phyloP scores from a whole-genome alignment of 2,888 invertebrate genomes.

The Drosophila mettleri region DNA sequence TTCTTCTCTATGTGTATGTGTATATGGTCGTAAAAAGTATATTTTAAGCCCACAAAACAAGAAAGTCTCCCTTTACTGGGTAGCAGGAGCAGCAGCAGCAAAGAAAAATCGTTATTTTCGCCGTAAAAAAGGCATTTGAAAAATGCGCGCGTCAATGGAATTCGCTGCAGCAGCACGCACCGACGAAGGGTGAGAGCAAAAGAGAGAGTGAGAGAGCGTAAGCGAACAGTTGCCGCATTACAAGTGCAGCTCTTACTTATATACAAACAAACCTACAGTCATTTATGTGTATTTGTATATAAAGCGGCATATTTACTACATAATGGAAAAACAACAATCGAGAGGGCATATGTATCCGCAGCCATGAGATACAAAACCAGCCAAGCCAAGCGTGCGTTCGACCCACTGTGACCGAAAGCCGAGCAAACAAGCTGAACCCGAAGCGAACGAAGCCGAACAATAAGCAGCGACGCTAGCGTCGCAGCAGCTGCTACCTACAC shows the following conservation, averaged over 20 bases:
- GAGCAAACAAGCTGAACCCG: slow-evolving; percentile 51
- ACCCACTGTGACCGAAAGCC: slow-evolving; percentile 64
- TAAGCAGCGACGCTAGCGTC: slow-evolving; percentile 34
- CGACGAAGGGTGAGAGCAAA: slow-evolving; percentile 25
- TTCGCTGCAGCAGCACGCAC: slow-evolving; percentile 67
- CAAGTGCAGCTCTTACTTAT: slow-evolving; percentile 67
- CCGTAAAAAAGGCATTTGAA: slow-evolving; percentile 76
- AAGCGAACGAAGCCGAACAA: slow-evolving; percentile 37
- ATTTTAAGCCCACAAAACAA: slow-evolving; percentile 73
- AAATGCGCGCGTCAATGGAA: slow-evolving; percentile 78
- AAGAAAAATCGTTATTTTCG: slow-evolving; percentile 79
- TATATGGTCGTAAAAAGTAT: slow-evolving; percentile 71
- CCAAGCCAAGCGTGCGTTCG: slow-evolving; percentile 74
- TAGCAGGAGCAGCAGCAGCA: slow-evolving; percentile 31
- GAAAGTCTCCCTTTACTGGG: slow-evolving; percentile 42
- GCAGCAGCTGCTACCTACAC: slow-evolving; percentile 40
- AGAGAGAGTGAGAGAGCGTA: slow-evolving; percentile 28
- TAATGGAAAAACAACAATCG: slow-evolving; percentile 62
- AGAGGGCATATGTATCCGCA: slow-evolving; percentile 56
- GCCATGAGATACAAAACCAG: slow-evolving; percentile 60
- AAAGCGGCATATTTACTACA: slow-evolving; percentile 68
- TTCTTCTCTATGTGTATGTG: slow-evolving; percentile 20
- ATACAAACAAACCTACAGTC: slow-evolving; percentile 24
- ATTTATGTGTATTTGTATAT: slow-evolving; percentile 13
- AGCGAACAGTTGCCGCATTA: slow-evolving; percentile 60